Conservation (phyloP, 2,797 vertebrate genomes). For the Hydrocynus forskahlii region DNA sequence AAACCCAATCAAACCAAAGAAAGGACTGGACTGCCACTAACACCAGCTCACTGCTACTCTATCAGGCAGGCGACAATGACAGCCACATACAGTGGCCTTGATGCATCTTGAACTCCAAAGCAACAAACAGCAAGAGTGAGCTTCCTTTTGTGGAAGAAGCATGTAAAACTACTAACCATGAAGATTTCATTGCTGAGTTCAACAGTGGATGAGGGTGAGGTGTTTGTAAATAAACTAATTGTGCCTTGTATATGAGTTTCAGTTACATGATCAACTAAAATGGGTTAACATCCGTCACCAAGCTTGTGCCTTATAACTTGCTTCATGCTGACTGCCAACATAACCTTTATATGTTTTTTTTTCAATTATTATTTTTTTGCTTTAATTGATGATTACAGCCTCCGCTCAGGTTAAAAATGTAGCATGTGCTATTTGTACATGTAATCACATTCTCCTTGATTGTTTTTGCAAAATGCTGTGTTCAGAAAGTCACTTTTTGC, state of each 20-base stretch:
- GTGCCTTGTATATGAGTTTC: slow-evolving; percentile 94
- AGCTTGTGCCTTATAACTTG: slow-evolving; percentile 92
- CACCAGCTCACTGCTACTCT: slow-evolving; percentile 82
- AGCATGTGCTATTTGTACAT: slow-evolving; percentile 81
- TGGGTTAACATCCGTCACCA: slow-evolving; percentile 86
- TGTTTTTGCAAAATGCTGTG: slow-evolving; percentile 71
- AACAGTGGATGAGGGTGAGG: slow-evolving; percentile 60
- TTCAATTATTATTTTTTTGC: slow-evolving; percentile 47
- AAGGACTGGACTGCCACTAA: slow-evolving; percentile 94
- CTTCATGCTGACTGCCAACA: slow-evolving; percentile 87
- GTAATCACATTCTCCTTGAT: slow-evolving; percentile 72
- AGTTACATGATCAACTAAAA: slow-evolving; percentile 85
- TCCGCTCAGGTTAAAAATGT: slow-evolving; percentile 80
- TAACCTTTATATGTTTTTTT: slow-evolving; percentile 81
- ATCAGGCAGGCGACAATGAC: slow-evolving; percentile 83
- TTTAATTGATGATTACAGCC: slow-evolving; percentile 74
- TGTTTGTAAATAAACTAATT: slow-evolving; percentile 97
- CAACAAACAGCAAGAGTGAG: slow-evolving; percentile 68
- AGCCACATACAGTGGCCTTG: slow-evolving; percentile 84
- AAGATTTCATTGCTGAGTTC: slow-evolving; percentile 77
- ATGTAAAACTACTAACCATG: slow-evolving; percentile 94
- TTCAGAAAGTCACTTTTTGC: slow-evolving; percentile 63
- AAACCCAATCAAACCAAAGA: slow-evolving; percentile 68
- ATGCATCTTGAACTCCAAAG: slow-evolving; percentile 86
- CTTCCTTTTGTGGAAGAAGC: slow-evolving; percentile 81